Evolutionary conservation across 2,888 invertebrate species (phyloP), one percentile per base, ranked within the genome.

Genomic region (Pterostichus madidus): DNA sequence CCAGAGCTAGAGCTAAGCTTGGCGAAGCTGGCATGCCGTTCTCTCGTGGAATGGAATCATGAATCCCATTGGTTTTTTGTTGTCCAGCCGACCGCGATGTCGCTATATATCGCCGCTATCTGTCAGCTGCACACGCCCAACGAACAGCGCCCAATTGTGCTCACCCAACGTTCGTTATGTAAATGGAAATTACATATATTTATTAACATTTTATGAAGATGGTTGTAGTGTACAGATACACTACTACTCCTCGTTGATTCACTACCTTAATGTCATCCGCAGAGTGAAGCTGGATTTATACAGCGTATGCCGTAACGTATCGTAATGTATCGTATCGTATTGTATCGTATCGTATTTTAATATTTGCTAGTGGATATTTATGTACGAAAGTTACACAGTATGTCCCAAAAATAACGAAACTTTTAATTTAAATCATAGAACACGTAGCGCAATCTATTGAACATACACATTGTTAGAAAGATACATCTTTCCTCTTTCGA

Each of bases 61-160:
- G 77, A 77, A 77, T 77, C 39, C 77, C 46, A 77, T 77, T 56
- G 56, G 77, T 53, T 77, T 77, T 77, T 77, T 77, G 77, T 56
- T 77, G 77, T 52, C 11, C 77, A 31, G 56, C 35, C 35, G 39
- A 1, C 39, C 7, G 39, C 39, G 39, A 39, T 39, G 39, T 39
- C 39, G 49, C 68, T 68, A 80, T 80, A 80, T 80, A 80, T 79
- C 61, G 61, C 17, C 78, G 59, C 78, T 35, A 79, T 46, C 49
- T 80, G 80, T 80, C 80, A 80, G 46, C 64, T 11, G 80, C 80
- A 80, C 64, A 80, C 80, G 80, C 80, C 80, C 80, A 17, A 68
- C 52, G 79, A 32, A 32, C 80, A 32, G 53, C 56, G 13, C n/a
- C 15, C 56, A 77, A 77, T 77, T 77, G 56, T 77, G 35, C 31